A percentile compares a stretch with the other conserved stretches of the same genome.
Conservation (phyloP, 2,797 vertebrate species). For the Sternotherus odoratus region DNA sequence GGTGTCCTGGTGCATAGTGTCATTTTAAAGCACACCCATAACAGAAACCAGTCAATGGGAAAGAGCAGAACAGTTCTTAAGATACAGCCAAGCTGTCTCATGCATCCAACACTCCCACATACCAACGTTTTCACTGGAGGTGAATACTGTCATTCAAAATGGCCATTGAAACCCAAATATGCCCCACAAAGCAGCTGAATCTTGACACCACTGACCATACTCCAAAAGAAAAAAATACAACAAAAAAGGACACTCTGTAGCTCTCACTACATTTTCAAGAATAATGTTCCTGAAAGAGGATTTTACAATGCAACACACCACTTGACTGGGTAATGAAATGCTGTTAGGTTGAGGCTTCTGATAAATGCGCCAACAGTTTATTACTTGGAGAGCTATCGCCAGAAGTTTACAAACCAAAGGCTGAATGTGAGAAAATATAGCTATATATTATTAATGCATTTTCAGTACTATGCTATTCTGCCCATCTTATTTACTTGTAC, state of each 20-base stretch:
- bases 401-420: neutral
- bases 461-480: neutral
- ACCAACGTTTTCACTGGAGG: slow-evolving; percentile 64
- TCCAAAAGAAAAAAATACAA: slow-evolving; percentile 18
- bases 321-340: slow-evolving; percentile 45
- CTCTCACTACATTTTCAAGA: slow-evolving; percentile 20
- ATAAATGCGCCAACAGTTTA: slow-evolving; percentile 14
- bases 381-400: neutral
- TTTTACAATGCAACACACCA: slow-evolving; percentile 58
- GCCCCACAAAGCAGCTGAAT: neutral
- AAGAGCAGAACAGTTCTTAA: slow-evolving; percentile 72
- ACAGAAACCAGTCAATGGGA: slow-evolving; percentile 70
- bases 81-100: slow-evolving; percentile 66
- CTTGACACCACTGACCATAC: neutral
- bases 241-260: slow-evolving; percentile 2
- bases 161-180: neutral
- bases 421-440: neutral
- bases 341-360: neutral
- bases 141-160: slow-evolving; percentile 49
- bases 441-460: neutral
- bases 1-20: neutral
- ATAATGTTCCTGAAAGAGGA: neutral
- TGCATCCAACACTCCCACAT: slow-evolving; percentile 51
- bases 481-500: neutral
- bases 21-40: slow-evolving; percentile 65